Percentiles rank a stretch among this genome's conserved stretches.
phyloP scores from a whole-genome alignment of 2,113 vertebrate genomes.

The Candoia aspera region DNA sequence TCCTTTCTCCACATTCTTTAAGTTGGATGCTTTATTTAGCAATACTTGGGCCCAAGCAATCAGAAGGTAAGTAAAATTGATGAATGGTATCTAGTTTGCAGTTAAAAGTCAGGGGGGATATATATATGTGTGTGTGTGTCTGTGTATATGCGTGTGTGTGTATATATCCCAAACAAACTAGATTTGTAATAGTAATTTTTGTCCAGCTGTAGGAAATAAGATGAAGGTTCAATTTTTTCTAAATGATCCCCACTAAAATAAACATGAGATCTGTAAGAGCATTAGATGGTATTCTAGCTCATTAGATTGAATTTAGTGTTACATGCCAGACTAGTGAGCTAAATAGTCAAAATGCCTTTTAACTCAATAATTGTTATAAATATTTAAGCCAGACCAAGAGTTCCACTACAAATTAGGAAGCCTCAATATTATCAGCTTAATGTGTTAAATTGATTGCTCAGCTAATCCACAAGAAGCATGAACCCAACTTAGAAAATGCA shows the following conservation, averaged over 20 bases:
- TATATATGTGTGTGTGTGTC: too few species aligned
- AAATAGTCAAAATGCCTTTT: constrained; percentile 54
- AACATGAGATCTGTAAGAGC: constrained; percentile 37
- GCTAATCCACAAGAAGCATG: constrained; percentile 73
- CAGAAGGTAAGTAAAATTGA: constrained; percentile 64
- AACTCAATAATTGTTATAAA: constrained; percentile 54
- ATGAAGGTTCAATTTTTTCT: neutral
- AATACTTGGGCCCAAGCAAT: constrained; percentile 61
- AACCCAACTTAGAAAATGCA: constrained; percentile 82
- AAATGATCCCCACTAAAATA: constrained; percentile 55
- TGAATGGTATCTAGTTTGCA: constrained; percentile 51
- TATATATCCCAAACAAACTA: constrained; percentile 35
- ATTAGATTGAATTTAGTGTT: constrained; percentile 53
- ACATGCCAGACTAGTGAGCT: constrained; percentile 62
- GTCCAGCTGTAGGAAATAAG: constrained; percentile 45
- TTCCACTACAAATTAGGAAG: constrained; percentile 64
- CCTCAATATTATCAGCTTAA: constrained; percentile 63
- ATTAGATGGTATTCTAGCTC: constrained; percentile 47
- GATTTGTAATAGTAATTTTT: constrained; percentile 71
- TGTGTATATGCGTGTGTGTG: neutral
- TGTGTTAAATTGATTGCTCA: constrained; percentile 61
- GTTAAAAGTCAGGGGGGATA: constrained; percentile 26
- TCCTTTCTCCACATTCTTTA: constrained; percentile 88
- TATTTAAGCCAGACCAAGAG: constrained; percentile 29
- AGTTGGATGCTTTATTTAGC: constrained; percentile 70